Evolutionary conservation across 2,888 invertebrate species (phyloP).

Genomic region (Aradus depressus): DNA sequence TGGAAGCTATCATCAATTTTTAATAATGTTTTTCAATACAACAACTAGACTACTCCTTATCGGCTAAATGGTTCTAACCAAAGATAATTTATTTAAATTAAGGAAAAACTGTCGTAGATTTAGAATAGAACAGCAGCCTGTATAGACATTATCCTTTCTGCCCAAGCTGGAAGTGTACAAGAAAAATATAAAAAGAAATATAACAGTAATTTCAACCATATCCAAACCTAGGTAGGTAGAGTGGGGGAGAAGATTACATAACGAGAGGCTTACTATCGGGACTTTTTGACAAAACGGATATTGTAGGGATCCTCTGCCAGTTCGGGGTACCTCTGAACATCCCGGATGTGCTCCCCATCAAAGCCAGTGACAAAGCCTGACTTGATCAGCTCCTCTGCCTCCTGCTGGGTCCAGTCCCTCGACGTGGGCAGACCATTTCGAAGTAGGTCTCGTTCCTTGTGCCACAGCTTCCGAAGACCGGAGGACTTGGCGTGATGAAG

Average conservation of each 20-base stretch:
- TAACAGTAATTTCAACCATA: too few relatives aligned
- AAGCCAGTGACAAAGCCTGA: constrained; percentile 73
- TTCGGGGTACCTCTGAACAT: constrained; percentile 80
- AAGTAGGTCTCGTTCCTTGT: constrained; percentile 74
- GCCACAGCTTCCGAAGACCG: constrained; percentile 87
- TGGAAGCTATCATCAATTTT: too few relatives aligned
- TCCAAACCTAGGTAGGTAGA: not conserved
- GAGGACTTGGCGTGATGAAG: constrained; percentile 80
- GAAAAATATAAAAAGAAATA: too few relatives aligned
- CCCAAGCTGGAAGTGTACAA: too few relatives aligned
- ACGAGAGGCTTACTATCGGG: constrained; percentile 27
- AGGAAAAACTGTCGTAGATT: too few relatives aligned
- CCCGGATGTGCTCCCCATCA: constrained; percentile 85
- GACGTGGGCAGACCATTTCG: constrained; percentile 41
- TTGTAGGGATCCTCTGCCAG: constrained; percentile 93
- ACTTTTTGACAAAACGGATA: constrained; percentile 73
- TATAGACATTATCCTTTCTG: too few relatives aligned
- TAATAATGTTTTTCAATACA: too few relatives aligned
- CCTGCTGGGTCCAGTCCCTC: constrained; percentile 74
- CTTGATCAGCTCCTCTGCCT: constrained; percentile 70
- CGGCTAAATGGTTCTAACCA: too few relatives aligned
- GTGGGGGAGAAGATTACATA: not conserved
- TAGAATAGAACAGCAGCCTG: too few relatives aligned
- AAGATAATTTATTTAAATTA: too few relatives aligned
- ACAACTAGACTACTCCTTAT: too few relatives aligned